Conservation (phyloP, 1,140 invertebrate genomes). For the Drosophila pachea region DNA sequence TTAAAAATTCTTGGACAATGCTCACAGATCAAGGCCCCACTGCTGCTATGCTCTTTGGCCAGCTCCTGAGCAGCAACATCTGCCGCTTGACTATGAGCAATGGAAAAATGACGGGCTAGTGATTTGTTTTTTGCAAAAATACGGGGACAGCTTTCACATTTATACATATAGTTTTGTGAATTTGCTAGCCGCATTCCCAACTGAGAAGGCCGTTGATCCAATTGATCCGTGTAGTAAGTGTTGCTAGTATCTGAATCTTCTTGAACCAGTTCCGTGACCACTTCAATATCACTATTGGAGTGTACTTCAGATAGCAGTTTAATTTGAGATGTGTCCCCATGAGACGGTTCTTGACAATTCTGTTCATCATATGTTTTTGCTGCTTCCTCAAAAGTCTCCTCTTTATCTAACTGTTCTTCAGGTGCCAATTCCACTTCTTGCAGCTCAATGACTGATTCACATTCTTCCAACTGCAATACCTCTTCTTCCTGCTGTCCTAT, state of each 20-base stretch:
- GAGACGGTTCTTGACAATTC: background rate
- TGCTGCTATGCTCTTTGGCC: constrained; percentile 78
- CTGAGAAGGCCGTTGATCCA: constrained; percentile 27
- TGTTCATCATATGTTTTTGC: background rate
- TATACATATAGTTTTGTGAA: constrained; percentile 39
- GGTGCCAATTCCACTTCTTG: constrained; percentile 18
- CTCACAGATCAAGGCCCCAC: constrained; percentile 66
- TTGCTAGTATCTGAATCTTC: constrained; percentile 11
- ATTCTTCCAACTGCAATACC: constrained; percentile 23
- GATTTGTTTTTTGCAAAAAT: constrained; percentile 61
- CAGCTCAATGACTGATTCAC: constrained; percentile 25
- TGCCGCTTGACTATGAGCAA: constrained; percentile 52
- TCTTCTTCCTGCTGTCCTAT: constrained; percentile 6
- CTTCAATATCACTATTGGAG: background rate
- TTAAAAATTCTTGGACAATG: constrained; percentile 80
- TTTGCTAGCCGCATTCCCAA: constrained; percentile 38
- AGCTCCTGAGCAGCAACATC: constrained; percentile 51
- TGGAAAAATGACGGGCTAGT: constrained; percentile 39
- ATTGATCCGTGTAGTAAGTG: background rate
- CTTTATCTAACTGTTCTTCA: background rate
- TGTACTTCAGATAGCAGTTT: background rate
- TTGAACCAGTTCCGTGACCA: constrained; percentile 4
- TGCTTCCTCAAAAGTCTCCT: background rate
- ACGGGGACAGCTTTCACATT: constrained; percentile 54
- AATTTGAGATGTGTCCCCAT: background rate